phyloP scores from a whole-genome alignment of 2,888 invertebrate species.

The Drosophila quinaria region DNA sequence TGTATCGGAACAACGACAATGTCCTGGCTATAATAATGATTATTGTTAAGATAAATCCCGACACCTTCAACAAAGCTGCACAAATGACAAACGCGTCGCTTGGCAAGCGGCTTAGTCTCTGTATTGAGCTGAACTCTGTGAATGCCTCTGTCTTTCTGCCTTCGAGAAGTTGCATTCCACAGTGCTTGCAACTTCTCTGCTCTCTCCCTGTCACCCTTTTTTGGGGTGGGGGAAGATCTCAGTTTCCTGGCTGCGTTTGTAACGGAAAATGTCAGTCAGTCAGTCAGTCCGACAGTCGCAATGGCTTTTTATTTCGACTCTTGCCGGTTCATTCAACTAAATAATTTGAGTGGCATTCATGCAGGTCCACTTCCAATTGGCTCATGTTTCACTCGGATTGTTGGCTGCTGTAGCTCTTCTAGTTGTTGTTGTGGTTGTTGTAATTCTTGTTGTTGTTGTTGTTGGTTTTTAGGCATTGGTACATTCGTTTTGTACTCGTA shows the following conservation, averaged over 20 bases:
- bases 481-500: conserved; percentile 73
- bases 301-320: conserved; percentile 70
- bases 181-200: conserved; percentile 16
- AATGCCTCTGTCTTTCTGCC: conserved; percentile 32
- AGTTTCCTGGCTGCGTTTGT: conserved; percentile 40
- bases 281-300: conserved; percentile 43
- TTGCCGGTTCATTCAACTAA: conserved; percentile 83
- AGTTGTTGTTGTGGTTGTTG: conserved; percentile 26
- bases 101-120: conserved; percentile 50
- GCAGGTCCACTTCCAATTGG: conserved; percentile 77
- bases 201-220: conserved; percentile 22
- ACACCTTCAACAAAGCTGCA: conserved; percentile 84
- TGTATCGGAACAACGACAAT: conserved; percentile 55
- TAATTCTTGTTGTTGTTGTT: conserved; percentile 15
- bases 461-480: conserved; percentile 54
- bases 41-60: conserved; percentile 85
- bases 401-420: conserved; percentile 48
- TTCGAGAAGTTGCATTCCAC: conserved; percentile 44
- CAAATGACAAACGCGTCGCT: conserved; percentile 80
- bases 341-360: conserved; percentile 83
- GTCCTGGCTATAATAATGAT: conserved; percentile 73
- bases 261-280: conserved; percentile 76
- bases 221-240: conserved; percentile 21
- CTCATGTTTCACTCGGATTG: conserved; percentile 76
- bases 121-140: too few relatives aligned